Evolutionary conservation across 2,888 invertebrate genomes (phyloP).

Genomic region (Dyspetes luteomarginatus): DNA sequence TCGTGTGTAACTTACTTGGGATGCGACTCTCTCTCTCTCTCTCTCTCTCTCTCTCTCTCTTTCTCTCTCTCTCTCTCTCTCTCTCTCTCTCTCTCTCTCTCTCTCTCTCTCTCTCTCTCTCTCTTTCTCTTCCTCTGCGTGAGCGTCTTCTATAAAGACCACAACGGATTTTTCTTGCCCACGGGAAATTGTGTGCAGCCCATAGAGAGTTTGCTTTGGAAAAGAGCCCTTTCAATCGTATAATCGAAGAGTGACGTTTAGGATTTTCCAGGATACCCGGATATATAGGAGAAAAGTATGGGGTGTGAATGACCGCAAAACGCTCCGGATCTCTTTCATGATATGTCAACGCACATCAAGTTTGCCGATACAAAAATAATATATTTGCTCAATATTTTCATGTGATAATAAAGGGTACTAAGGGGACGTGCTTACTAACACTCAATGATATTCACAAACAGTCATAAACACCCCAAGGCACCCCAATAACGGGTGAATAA

Average conservation of each 20-base stretch:
- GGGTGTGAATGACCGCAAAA: neutral
- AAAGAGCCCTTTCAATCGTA: conserved; percentile 34
- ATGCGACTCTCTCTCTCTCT: conserved; percentile 12
- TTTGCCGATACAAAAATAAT: no score
- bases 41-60: conserved; percentile 1
- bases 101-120: neutral
- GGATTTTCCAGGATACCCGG: neutral
- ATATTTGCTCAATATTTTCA: no score
- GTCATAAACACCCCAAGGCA: no score
- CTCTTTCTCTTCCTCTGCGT: neutral
- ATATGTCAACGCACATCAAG: neutral
- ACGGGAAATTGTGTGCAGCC: conserved; percentile 7
- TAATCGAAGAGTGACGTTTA: neutral
- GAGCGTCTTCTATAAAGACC: no score
- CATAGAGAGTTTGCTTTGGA: conserved; percentile 25
- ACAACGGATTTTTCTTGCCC: conserved; percentile 26
- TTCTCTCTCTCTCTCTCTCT: neutral
- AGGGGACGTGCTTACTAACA: no score
- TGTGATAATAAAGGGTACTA: no score
- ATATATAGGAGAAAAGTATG: neutral
- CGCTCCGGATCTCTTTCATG: neutral
- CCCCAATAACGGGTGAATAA: no score
- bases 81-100: neutral
- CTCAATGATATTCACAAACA: no score
- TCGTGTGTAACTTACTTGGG: conserved; percentile 45